A percentile compares a stretch with the other conserved stretches of the same genome.
These are phyloP conservation scores for Lochmaea capreae DNA, from an alignment of 2,888 invertebrate genomes.

Conservation along the genomic window DNA sequence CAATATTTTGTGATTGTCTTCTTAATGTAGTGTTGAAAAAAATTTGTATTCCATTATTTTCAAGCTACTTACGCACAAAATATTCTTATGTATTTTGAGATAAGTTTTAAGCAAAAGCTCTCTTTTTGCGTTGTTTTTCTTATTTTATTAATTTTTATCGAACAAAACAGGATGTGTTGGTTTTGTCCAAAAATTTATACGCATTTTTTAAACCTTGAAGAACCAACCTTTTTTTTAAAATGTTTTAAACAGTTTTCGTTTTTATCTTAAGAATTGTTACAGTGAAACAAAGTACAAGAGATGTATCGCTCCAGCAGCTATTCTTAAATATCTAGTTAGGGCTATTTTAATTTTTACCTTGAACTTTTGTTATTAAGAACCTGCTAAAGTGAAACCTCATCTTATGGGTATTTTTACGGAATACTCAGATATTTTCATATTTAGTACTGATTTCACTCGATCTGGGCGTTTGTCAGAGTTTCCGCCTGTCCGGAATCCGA, in stretches of 20 bases:
- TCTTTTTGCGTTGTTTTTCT: not conserved
- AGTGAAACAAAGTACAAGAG: not conserved
- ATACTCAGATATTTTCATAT: no score
- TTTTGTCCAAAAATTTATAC: not conserved
- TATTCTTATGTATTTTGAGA: not conserved
- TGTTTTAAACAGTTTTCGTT: not conserved
- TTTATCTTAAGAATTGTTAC: not conserved
- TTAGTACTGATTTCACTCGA: no score
- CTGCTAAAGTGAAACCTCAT: no score
- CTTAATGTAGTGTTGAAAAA: not conserved
- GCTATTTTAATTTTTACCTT: no score
- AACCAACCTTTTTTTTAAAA: not conserved
- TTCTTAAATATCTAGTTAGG: no score
- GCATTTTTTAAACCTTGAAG: not conserved
- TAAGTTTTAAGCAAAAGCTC: not conserved
- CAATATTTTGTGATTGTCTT: not conserved
- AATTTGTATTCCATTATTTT: not conserved
- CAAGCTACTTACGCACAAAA: not conserved
- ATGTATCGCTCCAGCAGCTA: no score
- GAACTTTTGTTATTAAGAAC: no score
- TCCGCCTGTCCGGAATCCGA: no score
- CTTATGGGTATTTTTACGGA: no score
- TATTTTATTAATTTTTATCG: not conserved
- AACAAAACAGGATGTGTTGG: not conserved
- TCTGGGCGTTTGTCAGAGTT: no score